Evolutionary conservation across 1,140 invertebrate species (phyloP), one percentile per base, ranked within the genome.

Genomic region (Dryas iulia): DNA sequence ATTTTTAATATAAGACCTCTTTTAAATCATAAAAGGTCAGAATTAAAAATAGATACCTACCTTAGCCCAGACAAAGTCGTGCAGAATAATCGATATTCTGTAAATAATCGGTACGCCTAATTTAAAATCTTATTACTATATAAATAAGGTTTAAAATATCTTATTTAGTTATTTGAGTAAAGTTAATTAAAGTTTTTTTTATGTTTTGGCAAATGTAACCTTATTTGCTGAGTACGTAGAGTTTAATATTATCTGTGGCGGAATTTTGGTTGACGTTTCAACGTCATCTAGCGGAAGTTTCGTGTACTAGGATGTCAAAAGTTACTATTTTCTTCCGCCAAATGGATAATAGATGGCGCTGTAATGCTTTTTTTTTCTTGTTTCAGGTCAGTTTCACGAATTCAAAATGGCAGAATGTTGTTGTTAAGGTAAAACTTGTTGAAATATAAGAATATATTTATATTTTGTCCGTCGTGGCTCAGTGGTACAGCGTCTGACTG

Each of bases 321-420:
- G 39, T 47, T 47, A 18, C 14, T 0, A 47, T 23, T 58, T 14
- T 12, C 12, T 58, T 58, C 26, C 26, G 56, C 4, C 6, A 8
- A 24, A 8, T 11, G 10, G 25, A 30, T 18, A 21, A 30, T 58
- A 58, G 65, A 59, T 66, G 65, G 57, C 57, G 65, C 21, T 66
- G 56, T 59, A 52, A 14, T 31, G 23, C 26, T 35, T 21, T 30
- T n/a, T 56, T 14, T 12, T 30, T 7, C 28, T 31, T 66, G 65
- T 66, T 66, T 66, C 65, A 66, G 35, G 57, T 66, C 14, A 47
- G 39, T 47, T 6, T 47, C 18, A 8, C 0, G 39, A 47, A 47
- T 3, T 21, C 2, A 18, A 47, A 7, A 21, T 21, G 4, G 18
- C 39, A 6, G 39, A 47, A 47, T 47, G 6, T 47, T 47, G 39